Evolutionary conservation across 2,113 vertebrate genomes (phyloP).

Genomic region (Vidua macroura): DNA sequence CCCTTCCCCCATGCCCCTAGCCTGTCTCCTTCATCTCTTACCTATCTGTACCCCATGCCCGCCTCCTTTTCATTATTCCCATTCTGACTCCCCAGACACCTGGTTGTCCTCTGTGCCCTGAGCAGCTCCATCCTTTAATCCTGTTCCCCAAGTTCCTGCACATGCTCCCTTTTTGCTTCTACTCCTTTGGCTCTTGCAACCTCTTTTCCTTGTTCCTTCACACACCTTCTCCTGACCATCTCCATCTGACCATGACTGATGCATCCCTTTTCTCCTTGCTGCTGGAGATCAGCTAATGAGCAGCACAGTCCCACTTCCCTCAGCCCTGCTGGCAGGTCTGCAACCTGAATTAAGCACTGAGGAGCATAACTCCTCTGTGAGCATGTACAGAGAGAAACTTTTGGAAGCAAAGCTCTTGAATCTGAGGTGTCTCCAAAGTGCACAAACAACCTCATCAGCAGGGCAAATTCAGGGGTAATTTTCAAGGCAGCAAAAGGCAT

Average conservation of each 20-base stretch:
- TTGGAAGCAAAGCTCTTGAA: background rate
- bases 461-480: background rate
- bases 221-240: background rate
- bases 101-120: too few species aligned
- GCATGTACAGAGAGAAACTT: background rate
- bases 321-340: background rate
- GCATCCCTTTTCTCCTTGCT: background rate
- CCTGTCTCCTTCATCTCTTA: background rate
- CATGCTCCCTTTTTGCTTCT: background rate
- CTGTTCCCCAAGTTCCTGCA: background rate
- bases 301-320: background rate
- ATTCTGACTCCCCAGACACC: background rate
- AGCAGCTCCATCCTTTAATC: background rate
- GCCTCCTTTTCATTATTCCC: background rate
- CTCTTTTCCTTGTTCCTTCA: background rate
- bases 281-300: background rate
- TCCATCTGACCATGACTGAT: background rate
- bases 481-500: background rate
- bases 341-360: background rate
- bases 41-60: background rate
- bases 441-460: background rate
- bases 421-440: background rate
- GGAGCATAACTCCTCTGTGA: background rate
- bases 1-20: background rate
- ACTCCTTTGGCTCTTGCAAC: background rate